Evolutionary conservation across 2,797 vertebrate species (phyloP).

Genomic region (Neoniphon sammara): DNA sequence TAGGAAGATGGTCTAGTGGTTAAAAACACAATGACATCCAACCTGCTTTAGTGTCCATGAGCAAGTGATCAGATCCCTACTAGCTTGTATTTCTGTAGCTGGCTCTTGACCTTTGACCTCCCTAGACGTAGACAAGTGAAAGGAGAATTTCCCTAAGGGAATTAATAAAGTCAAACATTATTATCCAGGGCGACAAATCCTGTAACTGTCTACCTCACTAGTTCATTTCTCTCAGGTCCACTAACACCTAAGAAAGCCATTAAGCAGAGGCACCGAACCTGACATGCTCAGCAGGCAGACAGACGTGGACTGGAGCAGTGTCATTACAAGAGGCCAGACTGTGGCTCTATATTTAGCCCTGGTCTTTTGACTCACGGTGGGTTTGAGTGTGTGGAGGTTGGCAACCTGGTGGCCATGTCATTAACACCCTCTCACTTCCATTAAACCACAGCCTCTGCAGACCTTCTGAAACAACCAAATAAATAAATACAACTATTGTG

Average conservation of each 20-base stretch:
- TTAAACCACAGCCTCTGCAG: conserved; percentile 50
- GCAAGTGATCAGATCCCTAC: no score
- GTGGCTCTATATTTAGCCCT: conserved; percentile 66
- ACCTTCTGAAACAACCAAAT: background rate
- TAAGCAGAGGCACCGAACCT: conserved; percentile 10
- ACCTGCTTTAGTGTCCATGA: no score
- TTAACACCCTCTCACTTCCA: conserved; percentile 64
- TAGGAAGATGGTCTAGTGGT: no score
- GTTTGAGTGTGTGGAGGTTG: conserved; percentile 52
- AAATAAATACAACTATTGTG: background rate
- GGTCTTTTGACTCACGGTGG: conserved; percentile 38
- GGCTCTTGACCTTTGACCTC: no score
- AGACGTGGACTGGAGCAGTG: conserved; percentile 34
- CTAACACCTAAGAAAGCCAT: conserved; percentile 6
- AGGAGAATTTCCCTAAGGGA: background rate
- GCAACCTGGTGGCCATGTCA: conserved; percentile 62
- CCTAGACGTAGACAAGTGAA: background rate
- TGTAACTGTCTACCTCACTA: background rate
- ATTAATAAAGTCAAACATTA: background rate
- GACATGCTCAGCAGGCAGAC: conserved; percentile 38
- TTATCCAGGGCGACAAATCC: background rate
- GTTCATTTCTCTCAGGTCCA: conserved; percentile 1
- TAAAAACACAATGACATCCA: no score
- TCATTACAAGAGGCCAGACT: conserved; percentile 65
- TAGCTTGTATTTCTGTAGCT: no score